Percentiles rank a stretch among this genome's conserved stretches.
These are phyloP conservation scores for Amphimedon queenslandica DNA, from an alignment of 37 sponge, comb jelly and placozoan genomes.

Conservation along the genomic window DNA sequence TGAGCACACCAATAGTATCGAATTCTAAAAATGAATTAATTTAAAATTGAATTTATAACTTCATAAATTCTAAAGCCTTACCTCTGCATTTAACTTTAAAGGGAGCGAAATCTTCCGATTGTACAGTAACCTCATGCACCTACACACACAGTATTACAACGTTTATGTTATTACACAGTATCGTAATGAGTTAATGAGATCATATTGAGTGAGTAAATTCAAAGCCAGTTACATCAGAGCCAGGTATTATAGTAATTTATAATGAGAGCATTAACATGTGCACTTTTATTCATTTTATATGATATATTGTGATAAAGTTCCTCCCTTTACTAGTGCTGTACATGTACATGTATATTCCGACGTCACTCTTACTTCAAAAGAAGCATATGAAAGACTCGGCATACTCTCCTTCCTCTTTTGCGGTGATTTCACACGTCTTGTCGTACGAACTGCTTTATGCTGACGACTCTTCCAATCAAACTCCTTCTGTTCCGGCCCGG, in stretches of 20 bases:
- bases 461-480: background rate
- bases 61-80: background rate
- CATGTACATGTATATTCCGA: no score
- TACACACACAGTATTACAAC: background rate
- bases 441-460: background rate
- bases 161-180: background rate
- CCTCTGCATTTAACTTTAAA: background rate
- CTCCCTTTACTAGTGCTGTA: no score
- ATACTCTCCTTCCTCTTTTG: background rate
- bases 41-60: background rate
- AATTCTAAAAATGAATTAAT: background rate
- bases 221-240: no score
- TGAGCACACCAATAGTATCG: constrained; percentile 16
- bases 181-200: background rate
- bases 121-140: background rate
- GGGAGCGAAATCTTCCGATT: background rate
- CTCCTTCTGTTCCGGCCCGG: background rate
- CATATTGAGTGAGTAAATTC: background rate
- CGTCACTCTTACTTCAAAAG: background rate
- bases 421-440: background rate
- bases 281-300: no score
- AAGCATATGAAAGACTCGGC: background rate
- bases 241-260: background rate
- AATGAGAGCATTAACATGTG: background rate
- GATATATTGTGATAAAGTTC: no score